phyloP scores from a whole-genome alignment of 2,797 vertebrate genomes.

The Orestias chungarensis region DNA sequence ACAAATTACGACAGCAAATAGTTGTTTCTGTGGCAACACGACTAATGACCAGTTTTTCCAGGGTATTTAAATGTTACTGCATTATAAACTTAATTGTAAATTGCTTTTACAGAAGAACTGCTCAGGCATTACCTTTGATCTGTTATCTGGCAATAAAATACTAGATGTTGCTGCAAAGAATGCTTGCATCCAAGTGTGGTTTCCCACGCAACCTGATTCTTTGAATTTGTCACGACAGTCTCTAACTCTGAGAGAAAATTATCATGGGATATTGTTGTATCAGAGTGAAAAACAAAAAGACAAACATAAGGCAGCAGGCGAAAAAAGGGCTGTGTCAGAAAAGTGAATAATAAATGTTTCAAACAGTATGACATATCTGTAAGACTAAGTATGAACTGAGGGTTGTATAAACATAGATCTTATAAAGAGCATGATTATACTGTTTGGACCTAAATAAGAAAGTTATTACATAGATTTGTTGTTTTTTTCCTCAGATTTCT shows the following conservation, averaged over 20 bases:
- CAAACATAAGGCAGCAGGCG: conserved; percentile 10
- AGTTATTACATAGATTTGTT: conserved; percentile 28
- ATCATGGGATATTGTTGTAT: conserved; percentile 34
- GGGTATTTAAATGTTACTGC: conserved; percentile 12
- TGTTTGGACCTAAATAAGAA: conserved; percentile 47
- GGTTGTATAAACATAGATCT: neutral
- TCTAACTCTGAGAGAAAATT: conserved; percentile 35
- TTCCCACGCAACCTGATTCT: conserved; percentile 26
- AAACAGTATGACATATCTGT: conserved; percentile 27
- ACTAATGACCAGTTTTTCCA: conserved; percentile 1
- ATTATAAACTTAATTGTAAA: conserved; percentile 12
- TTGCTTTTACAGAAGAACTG: conserved; percentile 1
- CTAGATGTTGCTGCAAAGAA: conserved; percentile 13
- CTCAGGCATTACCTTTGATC: conserved; percentile 16
- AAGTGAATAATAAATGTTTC: conserved; percentile 45
- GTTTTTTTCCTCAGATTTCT: conserved; percentile 39
- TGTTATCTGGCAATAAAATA: conserved; percentile 23
- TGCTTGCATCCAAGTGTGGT: neutral
- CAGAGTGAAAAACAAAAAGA: conserved; percentile 19
- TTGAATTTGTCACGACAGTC: conserved; percentile 44
- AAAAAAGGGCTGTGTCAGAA: conserved; percentile 32
- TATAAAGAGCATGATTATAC: conserved; percentile 40
- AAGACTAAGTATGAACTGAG: neutral
- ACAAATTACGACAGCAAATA: conserved; percentile 6
- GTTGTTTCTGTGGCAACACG: conserved; percentile 28